Percentiles rank a stretch among this genome's conserved stretches.
These are phyloP conservation scores for Drosophila eugracilis DNA, from an alignment of 1,140 invertebrate genomes.

Conservation along the genomic window DNA sequence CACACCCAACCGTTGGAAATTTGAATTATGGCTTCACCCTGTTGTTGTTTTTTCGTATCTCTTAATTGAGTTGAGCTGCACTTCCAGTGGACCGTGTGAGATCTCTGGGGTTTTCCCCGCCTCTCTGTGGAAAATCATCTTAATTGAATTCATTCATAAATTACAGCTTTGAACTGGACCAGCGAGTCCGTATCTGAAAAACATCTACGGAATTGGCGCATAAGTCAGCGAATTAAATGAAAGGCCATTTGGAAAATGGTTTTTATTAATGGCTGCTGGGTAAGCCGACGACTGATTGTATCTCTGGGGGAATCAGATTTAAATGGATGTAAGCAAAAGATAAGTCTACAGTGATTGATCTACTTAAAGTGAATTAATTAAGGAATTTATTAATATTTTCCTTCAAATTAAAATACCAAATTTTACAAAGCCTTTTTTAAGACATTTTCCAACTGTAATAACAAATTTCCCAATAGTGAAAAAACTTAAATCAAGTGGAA, in stretches of 20 bases:
- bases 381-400: not conserved
- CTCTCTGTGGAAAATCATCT: conserved; percentile 53
- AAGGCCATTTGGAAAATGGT: conserved; percentile 36
- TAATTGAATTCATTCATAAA: conserved; percentile 80
- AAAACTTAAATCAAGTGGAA: conserved; percentile 4
- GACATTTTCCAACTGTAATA: not conserved
- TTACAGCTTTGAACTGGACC: conserved; percentile 51
- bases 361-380: too few relatives aligned
- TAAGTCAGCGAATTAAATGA: conserved; percentile 39
- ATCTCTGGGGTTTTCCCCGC: conserved; percentile 36
- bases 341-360: not conserved
- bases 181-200: conserved; percentile 33
- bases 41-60: conserved; percentile 13
- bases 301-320: not conserved
- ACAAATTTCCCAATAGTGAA: not conserved
- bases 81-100: conserved; percentile 56
- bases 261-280: conserved; percentile 44
- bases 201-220: conserved; percentile 43
- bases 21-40: conserved; percentile 43
- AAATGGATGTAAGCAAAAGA: conserved; percentile 23
- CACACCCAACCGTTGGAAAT: conserved; percentile 43
- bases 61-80: conserved; percentile 66
- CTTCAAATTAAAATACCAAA: not conserved
- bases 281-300: too few relatives aligned
- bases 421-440: too few relatives aligned